Conservation (phyloP, 1,140 invertebrate species). For the Lordiphosa stackelbergi region DNA sequence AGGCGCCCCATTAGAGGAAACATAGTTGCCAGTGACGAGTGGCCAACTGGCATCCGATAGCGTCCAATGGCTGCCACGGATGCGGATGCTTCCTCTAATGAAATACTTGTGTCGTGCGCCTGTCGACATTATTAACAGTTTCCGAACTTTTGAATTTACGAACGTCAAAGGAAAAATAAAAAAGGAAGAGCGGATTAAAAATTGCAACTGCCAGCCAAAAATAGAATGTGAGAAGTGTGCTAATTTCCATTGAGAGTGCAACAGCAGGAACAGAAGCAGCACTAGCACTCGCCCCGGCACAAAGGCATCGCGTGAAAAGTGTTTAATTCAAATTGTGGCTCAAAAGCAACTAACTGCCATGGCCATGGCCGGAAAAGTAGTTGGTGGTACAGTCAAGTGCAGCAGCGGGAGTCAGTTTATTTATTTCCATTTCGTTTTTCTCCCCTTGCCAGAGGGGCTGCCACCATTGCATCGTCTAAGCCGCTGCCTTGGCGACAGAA, state of each 20-base stretch:
- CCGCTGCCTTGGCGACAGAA: constrained; percentile 53
- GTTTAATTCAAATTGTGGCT: constrained; percentile 55
- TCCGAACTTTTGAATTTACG: constrained; percentile 67
- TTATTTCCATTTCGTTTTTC: constrained; percentile 36
- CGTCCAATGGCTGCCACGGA: constrained; percentile 7
- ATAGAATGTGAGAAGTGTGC: constrained; percentile 62
- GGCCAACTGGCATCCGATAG: constrained; percentile 16
- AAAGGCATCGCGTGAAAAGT: constrained; percentile 49
- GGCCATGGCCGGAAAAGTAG: constrained; percentile 31
- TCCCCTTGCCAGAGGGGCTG: constrained; percentile 9
- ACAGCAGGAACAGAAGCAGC: constrained; percentile 11
- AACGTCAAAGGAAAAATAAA: constrained; percentile 18
- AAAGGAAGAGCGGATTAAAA: constrained; percentile 37
- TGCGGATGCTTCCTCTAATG: constrained; percentile 50
- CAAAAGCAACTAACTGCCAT: constrained; percentile 26
- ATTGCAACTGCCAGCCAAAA: constrained; percentile 30
- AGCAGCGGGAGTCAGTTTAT: constrained; percentile 33
- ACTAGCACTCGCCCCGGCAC: constrained; percentile 21
- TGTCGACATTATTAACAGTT: constrained; percentile 73
- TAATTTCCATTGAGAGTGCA: constrained; percentile 55
- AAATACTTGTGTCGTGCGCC: constrained; percentile 72
- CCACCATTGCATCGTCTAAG: constrained; percentile 4
- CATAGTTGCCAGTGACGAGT: constrained; percentile 11
- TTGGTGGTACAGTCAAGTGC: constrained; percentile 25
- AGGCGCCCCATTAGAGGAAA: constrained; percentile 22